Evolutionary conservation across 1,140 invertebrate species (phyloP), one percentile per base, ranked within the genome.

Genomic region (Neodiprion fabricii): DNA sequence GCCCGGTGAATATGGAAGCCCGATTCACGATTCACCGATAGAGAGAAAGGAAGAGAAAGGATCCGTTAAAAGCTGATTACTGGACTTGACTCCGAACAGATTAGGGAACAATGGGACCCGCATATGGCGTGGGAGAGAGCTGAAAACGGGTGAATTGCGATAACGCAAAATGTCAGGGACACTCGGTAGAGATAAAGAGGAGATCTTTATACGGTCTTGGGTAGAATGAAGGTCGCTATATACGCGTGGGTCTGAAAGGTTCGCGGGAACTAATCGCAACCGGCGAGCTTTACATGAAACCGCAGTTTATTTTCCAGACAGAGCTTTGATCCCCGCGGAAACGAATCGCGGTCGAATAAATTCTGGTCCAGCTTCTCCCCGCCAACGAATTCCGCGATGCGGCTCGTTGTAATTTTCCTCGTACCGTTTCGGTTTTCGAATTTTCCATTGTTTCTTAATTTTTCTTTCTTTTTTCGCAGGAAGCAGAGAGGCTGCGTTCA

Each of bases 401-500:
- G 9, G 50, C 14, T 53, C n/a, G n/a, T 53, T n/a, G 9, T 12
- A 61, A 61, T 61, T 61, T 61, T 61, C 53, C 53, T 61, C 53
- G 9, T 17, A 61, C 53, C 8, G 53, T 14, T 61, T 61, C 8
- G n/a, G 9, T 5, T 12, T 61, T 17, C 17, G 9, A 12, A 61
- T 61, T 61, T 61, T 21, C 17, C 0, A 61, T 0, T 40, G 28
- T 40, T 40, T 40, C 28, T 5, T 40, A 40, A 40, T 40, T 40
- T 40, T 40, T 40, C 2, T 17, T 78, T 75, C 73, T 76, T 81
- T 77, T 81, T 81, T 89, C 89, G 40, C 88, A 97, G 96, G 95
- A 78, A 97, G 95, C 49, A 91, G 94, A 79, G 97, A 99, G 88
- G 96, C 96, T 1, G 96, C 96, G 12, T 97, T 96, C 86, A 95